Conservation (phyloP, 1,140 invertebrate genomes). For the Drosophila obscura region DNA sequence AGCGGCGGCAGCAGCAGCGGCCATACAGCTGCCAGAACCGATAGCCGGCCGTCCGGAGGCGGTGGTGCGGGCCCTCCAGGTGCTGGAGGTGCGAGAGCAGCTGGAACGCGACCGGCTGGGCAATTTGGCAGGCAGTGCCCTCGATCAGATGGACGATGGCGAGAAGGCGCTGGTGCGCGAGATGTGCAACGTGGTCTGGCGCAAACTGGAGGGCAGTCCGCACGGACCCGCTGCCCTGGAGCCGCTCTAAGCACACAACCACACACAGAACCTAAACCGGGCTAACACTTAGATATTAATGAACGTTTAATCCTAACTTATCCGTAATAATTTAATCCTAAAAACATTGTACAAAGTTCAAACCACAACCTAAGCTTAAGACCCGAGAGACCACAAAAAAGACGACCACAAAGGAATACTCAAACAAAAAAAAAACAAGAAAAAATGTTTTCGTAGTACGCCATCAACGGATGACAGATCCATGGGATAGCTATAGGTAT, state of each 20-base stretch:
- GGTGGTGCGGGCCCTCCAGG: slow-evolving; percentile 94
- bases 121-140: slow-evolving; percentile 71
- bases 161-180: slow-evolving; percentile 97
- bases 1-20: slow-evolving; percentile 81
- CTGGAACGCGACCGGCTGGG: slow-evolving; percentile 87
- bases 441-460: slow-evolving; percentile 28
- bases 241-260: slow-evolving; percentile 61
- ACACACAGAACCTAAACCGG: slow-evolving; percentile 29
- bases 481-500: not conserved
- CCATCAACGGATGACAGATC: slow-evolving; percentile 17
- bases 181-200: slow-evolving; percentile 96
- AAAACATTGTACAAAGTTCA: slow-evolving; percentile 75
- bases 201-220: slow-evolving; percentile 86
- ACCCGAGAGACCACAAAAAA: slow-evolving; percentile 30
- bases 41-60: slow-evolving; percentile 91
- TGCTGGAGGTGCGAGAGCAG: slow-evolving; percentile 94
- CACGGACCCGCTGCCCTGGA: slow-evolving; percentile 65
- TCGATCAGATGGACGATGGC: slow-evolving; percentile 91
- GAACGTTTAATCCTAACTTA: slow-evolving; percentile 59
- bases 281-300: slow-evolving; percentile 63
- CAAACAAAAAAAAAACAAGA: slow-evolving; percentile 6
- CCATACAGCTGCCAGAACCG: slow-evolving; percentile 83
- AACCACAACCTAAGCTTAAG: slow-evolving; percentile 71
- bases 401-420: slow-evolving; percentile 53
- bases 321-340: slow-evolving; percentile 63